These are phyloP conservation scores for Gadus chalcogrammus DNA, from an alignment of 2,113 vertebrate genomes.

Conservation along the genomic window DNA sequence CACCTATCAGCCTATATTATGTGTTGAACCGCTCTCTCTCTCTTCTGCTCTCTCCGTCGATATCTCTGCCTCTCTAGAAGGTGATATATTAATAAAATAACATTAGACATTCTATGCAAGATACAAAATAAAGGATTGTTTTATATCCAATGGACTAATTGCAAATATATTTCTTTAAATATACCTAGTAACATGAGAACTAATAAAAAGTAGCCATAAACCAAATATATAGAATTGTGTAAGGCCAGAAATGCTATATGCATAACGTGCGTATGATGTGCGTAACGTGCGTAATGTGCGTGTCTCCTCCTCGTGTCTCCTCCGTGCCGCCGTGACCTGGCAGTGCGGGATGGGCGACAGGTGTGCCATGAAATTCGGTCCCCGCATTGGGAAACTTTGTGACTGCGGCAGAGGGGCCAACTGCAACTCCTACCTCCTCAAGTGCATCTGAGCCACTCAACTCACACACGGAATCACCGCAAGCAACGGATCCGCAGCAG, in stretches of 20 bases:
- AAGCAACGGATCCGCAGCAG: background rate
- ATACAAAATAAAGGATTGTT: no score
- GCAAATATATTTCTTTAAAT: no score
- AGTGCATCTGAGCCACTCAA: slow-evolving; percentile 66
- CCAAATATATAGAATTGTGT: no score
- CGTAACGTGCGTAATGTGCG: no score
- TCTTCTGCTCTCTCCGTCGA: background rate
- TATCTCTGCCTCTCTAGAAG: background rate
- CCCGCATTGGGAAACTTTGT: slow-evolving; percentile 78
- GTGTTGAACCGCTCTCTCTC: no score
- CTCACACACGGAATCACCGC: background rate
- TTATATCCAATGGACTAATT: no score
- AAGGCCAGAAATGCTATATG: background rate
- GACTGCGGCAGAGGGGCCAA: slow-evolving; percentile 70
- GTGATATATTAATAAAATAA: no score
- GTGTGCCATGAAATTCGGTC: slow-evolving; percentile 75
- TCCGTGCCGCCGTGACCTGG: background rate
- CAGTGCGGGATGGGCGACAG: slow-evolving; percentile 71
- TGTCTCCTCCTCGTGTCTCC: background rate
- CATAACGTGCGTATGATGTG: background rate
- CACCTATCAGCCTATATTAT: no score
- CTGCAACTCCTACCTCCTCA: slow-evolving; percentile 79
- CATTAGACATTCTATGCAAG: no score
- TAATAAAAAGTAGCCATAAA: no score
- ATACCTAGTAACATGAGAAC: no score